phyloP scores from a whole-genome alignment of 2,113 vertebrate genomes.

The Mastomys natalensis region DNA sequence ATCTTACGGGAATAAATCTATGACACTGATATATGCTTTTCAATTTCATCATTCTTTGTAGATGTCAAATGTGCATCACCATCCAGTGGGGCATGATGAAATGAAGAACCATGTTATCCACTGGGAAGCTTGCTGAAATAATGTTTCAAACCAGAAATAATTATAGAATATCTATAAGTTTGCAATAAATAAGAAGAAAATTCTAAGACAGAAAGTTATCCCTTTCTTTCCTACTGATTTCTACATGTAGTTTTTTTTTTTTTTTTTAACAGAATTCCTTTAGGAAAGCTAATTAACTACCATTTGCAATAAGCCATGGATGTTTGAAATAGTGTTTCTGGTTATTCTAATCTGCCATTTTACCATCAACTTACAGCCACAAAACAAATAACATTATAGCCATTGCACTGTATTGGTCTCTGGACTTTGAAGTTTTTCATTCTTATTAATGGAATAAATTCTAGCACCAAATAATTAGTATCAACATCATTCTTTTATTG shows the following conservation, averaged over 20 bases:
- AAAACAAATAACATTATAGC: background rate
- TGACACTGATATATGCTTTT: slow-evolving; percentile 37
- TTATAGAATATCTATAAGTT: slow-evolving; percentile 62
- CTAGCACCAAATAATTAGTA: background rate
- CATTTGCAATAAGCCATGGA: background rate
- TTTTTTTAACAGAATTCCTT: slow-evolving; percentile 19
- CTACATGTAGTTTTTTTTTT: slow-evolving; percentile 39
- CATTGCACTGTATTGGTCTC: background rate
- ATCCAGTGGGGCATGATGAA: slow-evolving; percentile 18
- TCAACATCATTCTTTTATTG: background rate
- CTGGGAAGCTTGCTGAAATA: slow-evolving; percentile 44
- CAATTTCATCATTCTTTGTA: slow-evolving; percentile 60
- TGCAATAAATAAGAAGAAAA: slow-evolving; percentile 35
- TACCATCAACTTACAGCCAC: background rate
- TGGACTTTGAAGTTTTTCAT: slow-evolving; percentile 25
- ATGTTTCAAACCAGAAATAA: slow-evolving; percentile 48
- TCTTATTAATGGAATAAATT: background rate
- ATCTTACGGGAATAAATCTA: background rate
- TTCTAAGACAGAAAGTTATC: background rate
- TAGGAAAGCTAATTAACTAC: background rate
- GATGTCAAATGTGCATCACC: slow-evolving; percentile 39
- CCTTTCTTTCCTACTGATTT: background rate
- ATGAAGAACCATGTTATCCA: slow-evolving; percentile 43
- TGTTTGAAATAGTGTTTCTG: slow-evolving; percentile 4
- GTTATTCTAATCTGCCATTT: background rate